Evolutionary conservation across 2,797 vertebrate genomes (phyloP), one percentile per base, ranked within the genome.

Genomic region (Dallia pectoralis): DNA sequence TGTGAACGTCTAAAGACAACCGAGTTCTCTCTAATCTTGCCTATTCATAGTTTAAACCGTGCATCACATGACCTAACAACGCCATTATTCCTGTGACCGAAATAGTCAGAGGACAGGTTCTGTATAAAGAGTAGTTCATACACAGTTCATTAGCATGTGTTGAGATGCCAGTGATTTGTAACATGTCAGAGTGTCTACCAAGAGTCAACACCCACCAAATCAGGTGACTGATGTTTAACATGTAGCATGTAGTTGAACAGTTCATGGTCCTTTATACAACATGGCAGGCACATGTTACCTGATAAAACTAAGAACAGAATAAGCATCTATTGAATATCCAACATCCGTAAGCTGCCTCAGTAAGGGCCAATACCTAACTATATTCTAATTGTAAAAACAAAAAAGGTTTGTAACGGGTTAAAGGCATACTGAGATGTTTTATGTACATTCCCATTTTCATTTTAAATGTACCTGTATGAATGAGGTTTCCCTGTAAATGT

Each of bases 61-160:
- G 71, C 22, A 68, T 62, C n/a, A 74, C 32, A 29, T n/a, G 14
- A 22, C 40, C 36, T n/a, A 74, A 65, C 53, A 77, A 64, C 15
- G 8, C 14, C 18, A 61, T 40, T 36, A 62, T 74, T 67, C 56
- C 56, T 59, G 61, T 29, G n/a, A 44, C 48, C 30, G 67, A 53
- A 70, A 59, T 56, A 56, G 30, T 14, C 59, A 47, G 33, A 19
- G 47, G 62, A 68, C 18, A 16, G 44, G 14, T 62, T 29, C 18
- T 65, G 56, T 71, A 68, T 32, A 11, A 72, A 62, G 9, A 27
- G 14, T 32, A 22, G 67, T 73, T 73, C 25, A 33, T 12, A 66
- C 25, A 51, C 48, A 11, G 27, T 74, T 77, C 72, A 72, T 3
- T 40, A 5, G 82, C 33, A 1, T 70, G 19, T 56, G n/a, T 12